phyloP scores from a whole-genome alignment of 2,797 vertebrate genomes.

The Phalanger gymnotis region DNA sequence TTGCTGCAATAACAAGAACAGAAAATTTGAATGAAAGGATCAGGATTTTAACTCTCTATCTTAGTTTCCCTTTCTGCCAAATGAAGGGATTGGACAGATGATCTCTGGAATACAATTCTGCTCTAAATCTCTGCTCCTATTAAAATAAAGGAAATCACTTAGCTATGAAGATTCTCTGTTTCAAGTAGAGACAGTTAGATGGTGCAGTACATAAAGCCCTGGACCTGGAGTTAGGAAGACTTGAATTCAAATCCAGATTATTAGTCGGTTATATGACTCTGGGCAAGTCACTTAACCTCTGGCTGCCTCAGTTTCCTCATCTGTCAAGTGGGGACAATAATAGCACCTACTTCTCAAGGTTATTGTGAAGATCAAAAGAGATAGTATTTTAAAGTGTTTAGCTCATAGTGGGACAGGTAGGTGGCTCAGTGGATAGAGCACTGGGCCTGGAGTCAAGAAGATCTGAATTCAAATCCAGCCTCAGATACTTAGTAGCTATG shows the following conservation, averaged over 20 bases:
- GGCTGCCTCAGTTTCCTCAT: neutral
- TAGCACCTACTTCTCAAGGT: neutral
- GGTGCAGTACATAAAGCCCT: neutral
- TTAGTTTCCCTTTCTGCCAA: neutral
- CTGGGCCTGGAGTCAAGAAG: neutral
- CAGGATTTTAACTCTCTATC: neutral
- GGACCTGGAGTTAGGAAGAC: neutral
- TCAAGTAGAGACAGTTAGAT: neutral
- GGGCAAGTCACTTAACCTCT: neutral
- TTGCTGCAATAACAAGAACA: neutral
- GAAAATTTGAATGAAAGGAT: neutral
- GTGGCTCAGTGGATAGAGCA: neutral
- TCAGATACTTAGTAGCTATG: neutral
- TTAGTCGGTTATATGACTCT: neutral
- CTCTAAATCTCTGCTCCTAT: neutral
- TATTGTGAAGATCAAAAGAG: neutral
- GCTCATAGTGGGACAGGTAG: neutral
- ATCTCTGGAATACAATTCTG: neutral
- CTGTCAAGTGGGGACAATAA: neutral
- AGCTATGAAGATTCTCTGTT: neutral
- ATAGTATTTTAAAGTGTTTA: neutral
- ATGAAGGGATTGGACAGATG: neutral
- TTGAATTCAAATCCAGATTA: neutral
- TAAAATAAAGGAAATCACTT: neutral
- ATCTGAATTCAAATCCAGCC: neutral